Conservation (phyloP, 2,888 invertebrate species). For the Monoplex corrugatus region DNA sequence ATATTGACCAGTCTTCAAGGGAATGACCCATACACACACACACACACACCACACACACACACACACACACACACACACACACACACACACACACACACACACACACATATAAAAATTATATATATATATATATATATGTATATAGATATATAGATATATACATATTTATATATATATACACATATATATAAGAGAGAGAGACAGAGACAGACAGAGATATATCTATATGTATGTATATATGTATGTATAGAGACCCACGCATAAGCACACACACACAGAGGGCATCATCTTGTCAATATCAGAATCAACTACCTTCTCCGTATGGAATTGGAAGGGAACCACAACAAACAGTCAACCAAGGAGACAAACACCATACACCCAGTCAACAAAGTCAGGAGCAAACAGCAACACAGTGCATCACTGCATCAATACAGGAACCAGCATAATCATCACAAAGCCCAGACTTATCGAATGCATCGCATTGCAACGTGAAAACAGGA, state of each 20-base stretch:
- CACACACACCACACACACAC: conserved; percentile 13
- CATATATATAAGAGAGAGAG: not conserved
- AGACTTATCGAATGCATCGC: too few relatives aligned
- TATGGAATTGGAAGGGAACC: too few relatives aligned
- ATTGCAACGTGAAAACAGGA: too few relatives aligned
- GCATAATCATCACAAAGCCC: too few relatives aligned
- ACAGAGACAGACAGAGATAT: not conserved
- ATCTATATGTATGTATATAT: not conserved
- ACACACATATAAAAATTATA: not conserved
- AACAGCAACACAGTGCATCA: too few relatives aligned
- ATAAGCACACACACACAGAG: not conserved
- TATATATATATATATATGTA: not conserved
- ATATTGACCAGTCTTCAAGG: too few relatives aligned
- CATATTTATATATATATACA: not conserved
- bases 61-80: not conserved
- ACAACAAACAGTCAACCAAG: too few relatives aligned
- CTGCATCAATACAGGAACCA: too few relatives aligned
- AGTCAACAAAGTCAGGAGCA: too few relatives aligned
- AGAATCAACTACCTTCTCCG: too few relatives aligned
- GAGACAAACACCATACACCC: too few relatives aligned
- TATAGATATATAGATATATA: not conserved
- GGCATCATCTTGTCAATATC: too few relatives aligned
- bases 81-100: not conserved
- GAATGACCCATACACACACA: conserved; percentile 25
- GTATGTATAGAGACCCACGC: not conserved